A percentile compares a stretch with the other conserved stretches of the same genome.
Evolutionary conservation across 2,113 vertebrate species (phyloP).

Genomic region (Gavia stellata): DNA sequence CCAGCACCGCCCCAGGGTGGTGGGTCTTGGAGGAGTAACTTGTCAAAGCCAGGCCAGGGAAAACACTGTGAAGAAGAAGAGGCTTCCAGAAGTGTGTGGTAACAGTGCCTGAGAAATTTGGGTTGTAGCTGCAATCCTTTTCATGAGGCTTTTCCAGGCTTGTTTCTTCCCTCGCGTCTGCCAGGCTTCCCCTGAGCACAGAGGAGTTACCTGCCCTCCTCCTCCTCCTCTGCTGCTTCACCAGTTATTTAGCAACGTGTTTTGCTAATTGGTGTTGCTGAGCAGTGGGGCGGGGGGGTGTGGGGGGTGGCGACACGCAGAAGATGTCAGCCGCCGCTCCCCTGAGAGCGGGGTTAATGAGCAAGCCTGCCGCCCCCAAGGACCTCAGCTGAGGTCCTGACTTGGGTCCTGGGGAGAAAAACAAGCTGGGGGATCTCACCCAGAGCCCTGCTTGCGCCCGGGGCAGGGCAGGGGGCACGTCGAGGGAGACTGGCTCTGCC

Average conservation of each 20-base stretch:
- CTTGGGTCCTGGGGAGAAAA: neutral
- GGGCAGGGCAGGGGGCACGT: neutral
- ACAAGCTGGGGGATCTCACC: conserved; percentile 1
- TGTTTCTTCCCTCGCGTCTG: neutral
- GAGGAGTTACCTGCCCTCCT: neutral
- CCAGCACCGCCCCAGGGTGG: neutral
- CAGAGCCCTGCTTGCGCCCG: neutral
- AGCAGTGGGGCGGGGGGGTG: too few relatives aligned
- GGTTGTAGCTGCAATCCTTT: neutral
- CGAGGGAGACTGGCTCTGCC: neutral
- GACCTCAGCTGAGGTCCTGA: neutral
- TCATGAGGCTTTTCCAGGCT: neutral
- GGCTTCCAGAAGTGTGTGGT: neutral
- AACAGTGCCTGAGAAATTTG: neutral
- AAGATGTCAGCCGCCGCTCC: neutral
- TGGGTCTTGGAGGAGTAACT: neutral
- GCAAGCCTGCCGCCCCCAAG: neutral
- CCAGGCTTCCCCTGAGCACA: neutral
- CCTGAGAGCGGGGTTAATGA: neutral
- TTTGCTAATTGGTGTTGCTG: conserved; percentile 29
- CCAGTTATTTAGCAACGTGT: conserved; percentile 42
- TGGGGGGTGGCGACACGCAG: too few relatives aligned
- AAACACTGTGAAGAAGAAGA: neutral
- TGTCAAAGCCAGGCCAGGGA: neutral
- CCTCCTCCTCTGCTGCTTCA: conserved; percentile 25